Evolutionary conservation across 2,888 invertebrate species (phyloP), one percentile per base, ranked within the genome.

Genomic region (Parnassius apollo): DNA sequence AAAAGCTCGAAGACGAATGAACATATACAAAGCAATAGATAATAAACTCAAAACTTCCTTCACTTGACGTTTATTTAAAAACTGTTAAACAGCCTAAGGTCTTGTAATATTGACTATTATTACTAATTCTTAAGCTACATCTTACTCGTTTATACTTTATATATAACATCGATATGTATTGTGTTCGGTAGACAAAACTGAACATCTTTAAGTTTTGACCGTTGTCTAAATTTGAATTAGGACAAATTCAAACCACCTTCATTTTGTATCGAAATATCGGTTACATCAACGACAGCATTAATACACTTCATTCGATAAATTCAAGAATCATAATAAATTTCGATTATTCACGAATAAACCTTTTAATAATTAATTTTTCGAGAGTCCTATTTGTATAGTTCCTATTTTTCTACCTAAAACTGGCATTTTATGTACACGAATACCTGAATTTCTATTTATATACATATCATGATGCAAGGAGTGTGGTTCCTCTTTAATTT

Each of bases 111-210:
- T 91, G 84, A 88, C 91, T 91, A 91, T 87, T 89, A 90, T 77
- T 66, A 67, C 82, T 85, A 76, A 73, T 48, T 56, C 75, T 78
- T 78, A 77, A 77, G 72, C 49, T 62, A 79, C 78, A 76, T 70
- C 83, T 89, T 87, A 85, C 69, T 78, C 70, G 69, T 69, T 73
- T 69, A 71, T 66, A 54, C 82, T 78, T 79, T 86, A 86, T 88
- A 84, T 86, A 84, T 85, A 90, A 91, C 91, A 89, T 87, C 91
- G 91, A 91, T 91, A 91, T 91, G 91, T 91, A 90, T 91, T 86
- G 78, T 78, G 78, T 81, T 86, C 83, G 86, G 88, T 88, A 86
- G 80, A 81, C 78, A 89, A 82, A 87, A 85, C 83, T 84, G 86
- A 81, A 82, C 76, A 74, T 74, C 73, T 72, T 73, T 71, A 69